These are phyloP conservation scores for Acestrorhynchus altus DNA, from an alignment of 2,797 vertebrate species.

Conservation along the genomic window DNA sequence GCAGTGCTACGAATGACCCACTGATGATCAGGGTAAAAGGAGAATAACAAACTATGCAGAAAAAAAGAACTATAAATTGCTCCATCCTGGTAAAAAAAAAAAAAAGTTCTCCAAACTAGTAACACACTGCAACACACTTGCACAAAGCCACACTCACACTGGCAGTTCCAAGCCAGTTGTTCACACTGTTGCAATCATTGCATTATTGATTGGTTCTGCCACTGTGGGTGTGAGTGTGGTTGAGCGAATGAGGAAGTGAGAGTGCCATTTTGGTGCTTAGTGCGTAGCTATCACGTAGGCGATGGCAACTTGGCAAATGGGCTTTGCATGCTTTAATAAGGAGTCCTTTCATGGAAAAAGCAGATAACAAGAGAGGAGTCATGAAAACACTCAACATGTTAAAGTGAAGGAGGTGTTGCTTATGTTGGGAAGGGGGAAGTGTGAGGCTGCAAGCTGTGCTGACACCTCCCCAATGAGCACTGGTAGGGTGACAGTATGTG, in stretches of 20 bases:
- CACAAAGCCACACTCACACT: constrained; percentile 5
- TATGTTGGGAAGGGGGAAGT: constrained; percentile 27
- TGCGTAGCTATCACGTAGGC: constrained; percentile 54
- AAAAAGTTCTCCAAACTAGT: background rate
- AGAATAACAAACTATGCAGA: no score
- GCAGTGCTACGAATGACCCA: no score
- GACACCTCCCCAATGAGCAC: constrained; percentile 53
- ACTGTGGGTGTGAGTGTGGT: constrained; percentile 14
- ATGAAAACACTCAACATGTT: constrained; percentile 55
- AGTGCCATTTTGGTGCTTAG: constrained; percentile 33
- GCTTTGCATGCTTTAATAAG: constrained; percentile 57
- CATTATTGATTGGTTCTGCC: constrained; percentile 33
- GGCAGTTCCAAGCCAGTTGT: background rate
- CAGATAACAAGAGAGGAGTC: constrained; percentile 56
- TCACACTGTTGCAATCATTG: constrained; percentile 10
- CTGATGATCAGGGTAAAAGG: no score
- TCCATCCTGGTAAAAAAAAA: no score
- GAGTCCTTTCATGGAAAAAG: constrained; percentile 56
- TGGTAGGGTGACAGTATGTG: background rate
- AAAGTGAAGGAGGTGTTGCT: constrained; percentile 44
- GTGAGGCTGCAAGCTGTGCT: constrained; percentile 46
- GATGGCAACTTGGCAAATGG: constrained; percentile 55
- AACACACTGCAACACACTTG: background rate
- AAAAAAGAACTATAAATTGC: no score
- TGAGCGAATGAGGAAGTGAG: constrained; percentile 10